Percentiles rank a stretch among this genome's conserved stretches.
Evolutionary conservation across 2,113 vertebrate species (phyloP).

Genomic region (Austrofundulus limnaeus): DNA sequence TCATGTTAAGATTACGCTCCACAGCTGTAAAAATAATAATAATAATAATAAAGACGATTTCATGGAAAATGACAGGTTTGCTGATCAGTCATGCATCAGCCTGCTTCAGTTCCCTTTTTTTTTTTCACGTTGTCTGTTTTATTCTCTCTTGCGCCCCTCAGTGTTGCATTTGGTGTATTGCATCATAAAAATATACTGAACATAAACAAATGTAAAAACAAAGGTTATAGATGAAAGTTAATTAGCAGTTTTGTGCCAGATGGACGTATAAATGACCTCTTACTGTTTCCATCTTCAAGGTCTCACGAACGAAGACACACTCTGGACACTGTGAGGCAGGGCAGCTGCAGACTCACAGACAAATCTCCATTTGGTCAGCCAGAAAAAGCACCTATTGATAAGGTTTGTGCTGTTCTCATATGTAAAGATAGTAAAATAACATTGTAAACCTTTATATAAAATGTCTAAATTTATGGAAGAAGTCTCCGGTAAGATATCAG

Average conservation of each 20-base stretch:
- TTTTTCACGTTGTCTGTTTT: background rate
- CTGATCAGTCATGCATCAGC: background rate
- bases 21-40: too few species aligned
- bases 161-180: background rate
- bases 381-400: conserved; percentile 67
- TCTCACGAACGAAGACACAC: conserved; percentile 81
- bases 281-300: conserved; percentile 51
- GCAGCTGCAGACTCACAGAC: conserved; percentile 50
- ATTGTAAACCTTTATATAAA: too few species aligned
- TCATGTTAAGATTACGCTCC: too few species aligned
- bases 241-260: too few species aligned
- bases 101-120: background rate
- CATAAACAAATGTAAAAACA: too few species aligned
- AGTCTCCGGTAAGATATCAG: too few species aligned
- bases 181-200: too few species aligned
- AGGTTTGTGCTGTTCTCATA: conserved; percentile 50
- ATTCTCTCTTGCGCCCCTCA: background rate
- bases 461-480: too few species aligned
- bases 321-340: conserved; percentile 75
- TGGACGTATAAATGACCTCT: background rate
- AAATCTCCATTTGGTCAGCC: conserved; percentile 43
- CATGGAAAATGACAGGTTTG: too few species aligned
- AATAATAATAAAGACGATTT: too few species aligned
- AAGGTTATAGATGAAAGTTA: too few species aligned
- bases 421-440: too few species aligned